These are phyloP conservation scores for Tarsius wallacei DNA, from an alignment of 2,797 vertebrate species.

Conservation along the genomic window DNA sequence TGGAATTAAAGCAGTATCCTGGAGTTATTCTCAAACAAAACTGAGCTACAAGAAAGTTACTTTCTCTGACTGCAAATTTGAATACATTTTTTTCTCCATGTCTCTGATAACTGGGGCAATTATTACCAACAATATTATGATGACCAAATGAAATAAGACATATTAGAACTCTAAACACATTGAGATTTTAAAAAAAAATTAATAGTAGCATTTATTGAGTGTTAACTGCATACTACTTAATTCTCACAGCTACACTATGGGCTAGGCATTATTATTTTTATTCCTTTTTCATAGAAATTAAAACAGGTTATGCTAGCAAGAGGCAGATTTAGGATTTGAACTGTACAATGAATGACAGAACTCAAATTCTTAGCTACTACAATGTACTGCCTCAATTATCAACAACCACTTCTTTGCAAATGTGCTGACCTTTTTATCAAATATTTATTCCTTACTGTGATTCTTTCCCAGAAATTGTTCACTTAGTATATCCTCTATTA, in stretches of 20 bases:
- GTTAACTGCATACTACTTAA: not conserved
- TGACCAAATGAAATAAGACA: not conserved
- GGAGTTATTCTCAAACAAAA: not conserved
- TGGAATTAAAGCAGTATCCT: not conserved
- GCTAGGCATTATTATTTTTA: not conserved
- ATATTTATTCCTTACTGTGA: not conserved
- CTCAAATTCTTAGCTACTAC: not conserved
- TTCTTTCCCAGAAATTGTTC: not conserved
- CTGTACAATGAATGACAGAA: not conserved
- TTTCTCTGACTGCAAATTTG: not conserved
- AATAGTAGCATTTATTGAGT: not conserved
- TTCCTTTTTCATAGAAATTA: not conserved
- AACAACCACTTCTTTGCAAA: not conserved
- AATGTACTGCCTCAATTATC: not conserved
- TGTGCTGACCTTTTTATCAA: not conserved
- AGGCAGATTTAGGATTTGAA: not conserved
- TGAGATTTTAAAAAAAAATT: not conserved
- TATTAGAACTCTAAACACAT: not conserved
- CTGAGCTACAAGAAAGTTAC: not conserved
- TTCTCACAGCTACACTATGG: not conserved
- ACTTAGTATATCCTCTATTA: not conserved
- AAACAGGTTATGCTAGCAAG: not conserved
- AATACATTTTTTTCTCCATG: not conserved
- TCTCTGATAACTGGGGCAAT: conserved; percentile 15
- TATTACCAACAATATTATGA: not conserved